These are phyloP conservation scores for Arizona elegans DNA, from an alignment of 2,113 vertebrate genomes.

Conservation along the genomic window DNA sequence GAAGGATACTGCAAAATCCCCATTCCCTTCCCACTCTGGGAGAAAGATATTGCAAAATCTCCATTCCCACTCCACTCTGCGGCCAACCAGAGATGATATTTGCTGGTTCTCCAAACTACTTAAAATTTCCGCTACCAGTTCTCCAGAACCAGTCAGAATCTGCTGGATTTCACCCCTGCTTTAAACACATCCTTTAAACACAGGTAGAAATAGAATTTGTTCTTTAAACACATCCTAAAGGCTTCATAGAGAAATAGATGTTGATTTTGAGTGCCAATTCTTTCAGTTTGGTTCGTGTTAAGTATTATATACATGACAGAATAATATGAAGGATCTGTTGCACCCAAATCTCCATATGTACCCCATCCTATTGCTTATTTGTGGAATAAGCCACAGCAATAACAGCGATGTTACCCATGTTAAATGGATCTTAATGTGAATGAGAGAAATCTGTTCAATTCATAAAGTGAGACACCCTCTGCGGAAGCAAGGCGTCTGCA, in stretches of 20 bases:
- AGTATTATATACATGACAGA: accelerated
- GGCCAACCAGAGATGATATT: too few species aligned
- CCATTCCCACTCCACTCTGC: too few species aligned
- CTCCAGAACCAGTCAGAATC: too few species aligned
- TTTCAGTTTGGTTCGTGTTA: not conserved
- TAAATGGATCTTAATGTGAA: conserved; percentile 11
- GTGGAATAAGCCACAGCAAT: not conserved
- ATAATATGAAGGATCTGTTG: not conserved
- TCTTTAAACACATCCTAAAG: not conserved
- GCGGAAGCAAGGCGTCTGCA: not conserved
- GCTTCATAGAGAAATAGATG: not conserved
- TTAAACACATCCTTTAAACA: not conserved
- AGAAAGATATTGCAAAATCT: too few species aligned
- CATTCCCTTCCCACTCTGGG: too few species aligned
- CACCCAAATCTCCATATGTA: not conserved
- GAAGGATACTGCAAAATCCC: too few species aligned
- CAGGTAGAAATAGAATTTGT: not conserved
- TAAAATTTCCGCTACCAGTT: too few species aligned
- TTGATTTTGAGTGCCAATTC: not conserved
- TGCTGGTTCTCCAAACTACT: too few species aligned
- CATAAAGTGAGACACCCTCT: not conserved
- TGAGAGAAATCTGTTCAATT: not conserved
- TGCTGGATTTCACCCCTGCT: too few species aligned
- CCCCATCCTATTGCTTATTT: not conserved
- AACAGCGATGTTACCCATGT: not conserved